Percentiles rank a stretch among this genome's conserved stretches.
Evolutionary conservation across 2,113 vertebrate genomes (phyloP).

Genomic region (Uropsilus gracilis): DNA sequence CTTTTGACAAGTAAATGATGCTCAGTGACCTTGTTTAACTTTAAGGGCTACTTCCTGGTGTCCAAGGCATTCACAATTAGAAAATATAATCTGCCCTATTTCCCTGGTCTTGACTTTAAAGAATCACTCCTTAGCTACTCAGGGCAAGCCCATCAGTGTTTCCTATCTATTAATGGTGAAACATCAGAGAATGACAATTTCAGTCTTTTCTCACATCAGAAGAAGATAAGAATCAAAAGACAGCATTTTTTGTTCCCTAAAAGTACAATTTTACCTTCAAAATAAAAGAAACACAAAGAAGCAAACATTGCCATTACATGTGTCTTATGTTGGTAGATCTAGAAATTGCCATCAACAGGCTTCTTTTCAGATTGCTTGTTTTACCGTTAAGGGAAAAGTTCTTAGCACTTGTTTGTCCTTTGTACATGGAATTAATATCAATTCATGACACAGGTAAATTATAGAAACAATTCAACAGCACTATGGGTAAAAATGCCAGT

Average conservation of each 20-base stretch:
- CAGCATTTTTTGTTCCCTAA: neutral
- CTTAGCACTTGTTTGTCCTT: neutral
- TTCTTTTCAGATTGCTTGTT: neutral
- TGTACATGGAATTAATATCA: neutral
- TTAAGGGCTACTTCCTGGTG: no score
- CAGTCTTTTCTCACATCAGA: constrained; percentile 36
- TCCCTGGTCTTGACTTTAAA: neutral
- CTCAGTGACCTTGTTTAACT: neutral
- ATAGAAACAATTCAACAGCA: neutral
- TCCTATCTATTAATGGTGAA: neutral
- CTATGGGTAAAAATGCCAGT: neutral
- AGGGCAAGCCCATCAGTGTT: neutral
- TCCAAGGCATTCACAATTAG: neutral
- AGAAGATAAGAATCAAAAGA: constrained; percentile 1
- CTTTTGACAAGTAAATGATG: neutral
- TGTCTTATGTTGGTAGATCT: neutral
- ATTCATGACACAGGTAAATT: neutral
- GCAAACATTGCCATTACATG: neutral
- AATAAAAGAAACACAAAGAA: neutral
- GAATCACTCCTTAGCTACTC: neutral
- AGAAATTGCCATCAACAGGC: neutral
- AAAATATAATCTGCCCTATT: neutral
- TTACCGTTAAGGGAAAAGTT: neutral
- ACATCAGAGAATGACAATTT: neutral
- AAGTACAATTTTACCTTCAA: neutral